Base-by-base conservation (phyloP, 2,113 vertebrate genomes). In the Lepus americanus region DNA sequence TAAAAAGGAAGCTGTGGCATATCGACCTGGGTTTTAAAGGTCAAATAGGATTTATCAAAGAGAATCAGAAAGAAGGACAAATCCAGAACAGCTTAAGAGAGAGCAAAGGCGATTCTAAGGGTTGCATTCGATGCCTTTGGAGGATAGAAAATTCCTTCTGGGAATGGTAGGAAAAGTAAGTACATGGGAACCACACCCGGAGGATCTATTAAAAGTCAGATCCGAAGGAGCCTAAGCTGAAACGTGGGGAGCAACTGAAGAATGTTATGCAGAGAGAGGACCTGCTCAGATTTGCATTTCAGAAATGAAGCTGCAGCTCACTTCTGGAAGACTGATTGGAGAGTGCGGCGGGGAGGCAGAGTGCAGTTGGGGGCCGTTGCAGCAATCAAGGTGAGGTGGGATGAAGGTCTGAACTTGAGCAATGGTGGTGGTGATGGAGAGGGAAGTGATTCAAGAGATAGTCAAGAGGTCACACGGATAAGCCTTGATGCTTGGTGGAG, bases 261-360 rank as follows among this genome's bases (percentile, higher is more conserved):
- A 36, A 85, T 86, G 87, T 94, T 82, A 74, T 92, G 69, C 29
- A 79, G 66, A 80, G 39, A 63, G 90, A 63, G 61, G 39, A 92
- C 31, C 84, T 82, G 33, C 53, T 88, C 51, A 51, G 23, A 94
- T 92, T 31, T 96, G 39, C 55, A 74, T 93, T 94, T 94, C 88
- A 78, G 72, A 94, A 92, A 78, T 77, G 81, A 94, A 92, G 78
- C 66, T 86, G 22, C 39, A 63, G 49, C 22, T 95, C 64, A 76
- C n/a, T 79, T 95, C 36, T 81, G 69, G 63, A 92, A 82, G 74
- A 72, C 66, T 85, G 85, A 94, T 49, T 96, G 51, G 39, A 90
- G 78, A 88, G 66, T 74, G 83, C 63, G 82, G 69, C 80, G 29
- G 20, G 23, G 66, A 84, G n/a, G 16, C 77, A 90, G 64, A 61